Evolutionary conservation across 2,113 vertebrate genomes (phyloP).

Genomic region (Chloropsis cyanopogon): DNA sequence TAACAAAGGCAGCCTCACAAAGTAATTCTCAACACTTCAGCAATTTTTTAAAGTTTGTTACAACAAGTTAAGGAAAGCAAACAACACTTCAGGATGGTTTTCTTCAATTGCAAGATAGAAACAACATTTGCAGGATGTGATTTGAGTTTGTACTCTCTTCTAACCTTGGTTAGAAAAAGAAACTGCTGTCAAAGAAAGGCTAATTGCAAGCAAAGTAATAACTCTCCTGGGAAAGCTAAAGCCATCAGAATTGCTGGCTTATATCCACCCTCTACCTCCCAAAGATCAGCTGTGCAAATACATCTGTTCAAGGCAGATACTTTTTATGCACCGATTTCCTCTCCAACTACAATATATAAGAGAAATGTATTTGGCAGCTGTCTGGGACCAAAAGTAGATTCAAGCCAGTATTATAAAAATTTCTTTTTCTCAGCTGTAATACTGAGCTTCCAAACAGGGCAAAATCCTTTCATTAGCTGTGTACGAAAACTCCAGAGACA

Average conservation of each 20-base stretch:
- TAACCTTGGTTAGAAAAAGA: not conserved
- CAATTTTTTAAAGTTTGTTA: not conserved
- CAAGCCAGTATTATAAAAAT: not conserved
- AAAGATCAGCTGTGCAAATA: constrained; percentile 60
- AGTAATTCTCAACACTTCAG: not conserved
- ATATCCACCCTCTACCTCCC: constrained; percentile 28
- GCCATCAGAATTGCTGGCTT: constrained; percentile 22
- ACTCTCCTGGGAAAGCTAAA: constrained; percentile 13
- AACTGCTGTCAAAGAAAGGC: constrained; percentile 16
- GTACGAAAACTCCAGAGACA: not conserved
- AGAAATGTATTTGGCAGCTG: constrained; percentile 36
- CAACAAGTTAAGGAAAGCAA: not conserved
- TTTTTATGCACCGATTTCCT: constrained; percentile 9
- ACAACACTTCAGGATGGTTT: not conserved
- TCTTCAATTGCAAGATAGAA: not conserved
- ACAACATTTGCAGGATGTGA: not conserved
- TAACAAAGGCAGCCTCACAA: not conserved
- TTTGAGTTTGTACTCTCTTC: not conserved
- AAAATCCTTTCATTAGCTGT: not conserved
- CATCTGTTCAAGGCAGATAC: constrained; percentile 34
- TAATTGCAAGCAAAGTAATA: constrained; percentile 45
- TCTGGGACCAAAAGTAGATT: not conserved
- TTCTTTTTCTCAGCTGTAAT: not conserved
- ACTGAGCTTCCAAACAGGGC: not conserved
- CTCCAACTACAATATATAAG: constrained; percentile 24